Evolutionary conservation across 2,888 invertebrate genomes (phyloP).

Genomic region (Pseudeuparius sepicola): DNA sequence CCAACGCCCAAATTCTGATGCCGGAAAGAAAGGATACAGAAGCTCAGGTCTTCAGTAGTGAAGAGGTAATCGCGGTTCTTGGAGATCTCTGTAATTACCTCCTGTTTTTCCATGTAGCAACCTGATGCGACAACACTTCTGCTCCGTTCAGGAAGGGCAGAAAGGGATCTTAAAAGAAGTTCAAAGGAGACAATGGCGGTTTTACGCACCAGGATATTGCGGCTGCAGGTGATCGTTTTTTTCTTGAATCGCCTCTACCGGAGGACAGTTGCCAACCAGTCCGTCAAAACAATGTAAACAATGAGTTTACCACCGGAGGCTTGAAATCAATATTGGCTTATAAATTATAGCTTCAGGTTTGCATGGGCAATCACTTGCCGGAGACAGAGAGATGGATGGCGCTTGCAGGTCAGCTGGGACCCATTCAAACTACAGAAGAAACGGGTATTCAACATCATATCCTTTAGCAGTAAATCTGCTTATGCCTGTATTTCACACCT

Average conservation of each 20-base stretch:
- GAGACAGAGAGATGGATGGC: too few relatives aligned
- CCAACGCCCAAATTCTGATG: conserved; percentile 6
- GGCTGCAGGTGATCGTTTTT: conserved; percentile 4
- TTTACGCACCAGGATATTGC: conserved; percentile 7
- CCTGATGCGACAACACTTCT: conserved; percentile 2
- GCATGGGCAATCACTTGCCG: conserved; percentile 1
- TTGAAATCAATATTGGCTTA: neutral
- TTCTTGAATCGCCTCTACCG: conserved; percentile 5
- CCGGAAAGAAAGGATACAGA: conserved; percentile 8
- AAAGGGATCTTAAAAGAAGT: conserved; percentile 3
- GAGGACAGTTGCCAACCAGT: conserved; percentile 8
- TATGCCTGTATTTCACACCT: too few relatives aligned
- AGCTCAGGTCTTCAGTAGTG: conserved; percentile 6
- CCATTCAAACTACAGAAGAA: too few relatives aligned
- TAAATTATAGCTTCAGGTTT: conserved; percentile 1
- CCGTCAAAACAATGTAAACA: conserved; percentile 2
- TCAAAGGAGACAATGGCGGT: conserved; percentile 5
- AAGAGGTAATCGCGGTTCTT: conserved; percentile 7
- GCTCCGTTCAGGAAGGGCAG: conserved; percentile 7
- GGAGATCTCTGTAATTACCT: conserved; percentile 6
- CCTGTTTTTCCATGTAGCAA: conserved; percentile 7
- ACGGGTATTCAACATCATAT: too few relatives aligned
- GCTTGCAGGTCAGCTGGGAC: too few relatives aligned
- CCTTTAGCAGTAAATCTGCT: too few relatives aligned
- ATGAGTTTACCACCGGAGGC: conserved; percentile 5